Evolutionary conservation across 2,113 vertebrate genomes (phyloP).

Genomic region (Rhipidura dahli): DNA sequence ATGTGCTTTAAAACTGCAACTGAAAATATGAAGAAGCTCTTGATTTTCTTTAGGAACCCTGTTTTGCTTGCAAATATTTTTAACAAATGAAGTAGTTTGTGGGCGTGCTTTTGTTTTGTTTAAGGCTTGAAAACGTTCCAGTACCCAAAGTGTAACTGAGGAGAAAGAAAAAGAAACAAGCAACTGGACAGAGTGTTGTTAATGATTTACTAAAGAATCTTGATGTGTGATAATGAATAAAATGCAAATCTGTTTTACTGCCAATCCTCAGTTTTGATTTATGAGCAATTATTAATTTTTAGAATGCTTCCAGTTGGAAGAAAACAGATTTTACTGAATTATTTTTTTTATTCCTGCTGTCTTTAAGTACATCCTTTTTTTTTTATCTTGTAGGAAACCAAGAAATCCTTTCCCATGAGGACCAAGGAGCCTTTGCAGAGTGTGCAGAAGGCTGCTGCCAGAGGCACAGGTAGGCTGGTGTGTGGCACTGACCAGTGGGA

Average conservation of each 20-base stretch:
- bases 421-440: background rate
- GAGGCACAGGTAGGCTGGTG: background rate
- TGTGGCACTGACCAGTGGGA: accelerated
- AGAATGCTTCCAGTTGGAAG: conserved; percentile 1
- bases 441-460: background rate
- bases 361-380: background rate
- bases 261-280: conserved; percentile 32
- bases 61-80: background rate
- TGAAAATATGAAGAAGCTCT: background rate
- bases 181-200: background rate
- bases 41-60: background rate
- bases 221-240: conserved; percentile 50
- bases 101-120: background rate
- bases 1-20: background rate
- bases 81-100: background rate
- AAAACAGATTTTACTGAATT: conserved; percentile 13
- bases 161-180: background rate
- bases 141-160: background rate
- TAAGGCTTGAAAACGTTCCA: background rate
- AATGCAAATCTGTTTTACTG: conserved; percentile 31
- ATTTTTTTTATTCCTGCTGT: background rate
- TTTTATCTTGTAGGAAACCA: background rate
- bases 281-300: conserved; percentile 22
- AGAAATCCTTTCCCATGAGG: background rate
- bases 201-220: conserved; percentile 48